phyloP scores from a whole-genome alignment of 1,140 invertebrate genomes.

The Saxidomus purpurata region DNA sequence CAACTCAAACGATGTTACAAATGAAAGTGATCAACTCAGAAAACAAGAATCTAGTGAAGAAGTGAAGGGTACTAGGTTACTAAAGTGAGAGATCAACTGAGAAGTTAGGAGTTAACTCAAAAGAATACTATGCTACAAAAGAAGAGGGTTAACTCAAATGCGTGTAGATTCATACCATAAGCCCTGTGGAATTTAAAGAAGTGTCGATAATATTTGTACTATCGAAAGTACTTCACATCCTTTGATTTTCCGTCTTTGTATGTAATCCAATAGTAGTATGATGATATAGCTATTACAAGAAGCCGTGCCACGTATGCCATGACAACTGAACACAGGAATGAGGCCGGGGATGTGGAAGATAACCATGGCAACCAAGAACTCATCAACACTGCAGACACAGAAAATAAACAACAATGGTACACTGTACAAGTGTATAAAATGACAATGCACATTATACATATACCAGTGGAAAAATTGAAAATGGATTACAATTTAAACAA shows the following conservation, averaged over 20 bases:
- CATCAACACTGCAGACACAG: slow-evolving; percentile 59
- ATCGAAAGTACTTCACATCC: slow-evolving; percentile 64
- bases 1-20: too few relatives aligned
- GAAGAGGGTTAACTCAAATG: not conserved
- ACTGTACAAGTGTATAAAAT: not conserved
- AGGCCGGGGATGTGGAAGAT: slow-evolving; percentile 35
- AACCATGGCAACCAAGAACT: slow-evolving; percentile 54
- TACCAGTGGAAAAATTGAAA: not conserved
- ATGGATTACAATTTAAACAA: not conserved
- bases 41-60: too few relatives aligned
- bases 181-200: not conserved
- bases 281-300: slow-evolving; percentile 54
- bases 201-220: slow-evolving; percentile 16
- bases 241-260: slow-evolving; percentile 58
- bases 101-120: not conserved
- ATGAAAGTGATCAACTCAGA: too few relatives aligned
- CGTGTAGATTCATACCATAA: slow-evolving; percentile 4
- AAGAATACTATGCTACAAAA: not conserved
- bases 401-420: slow-evolving; percentile 44
- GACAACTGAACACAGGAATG: slow-evolving; percentile 57
- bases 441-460: not conserved
- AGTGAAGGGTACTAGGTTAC: too few relatives aligned
- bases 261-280: slow-evolving; percentile 64
- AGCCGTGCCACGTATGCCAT: slow-evolving; percentile 46
- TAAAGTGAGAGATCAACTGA: too few relatives aligned